Conservation (phyloP, 2,888 invertebrate species). For the Alloplasta piceator region DNA sequence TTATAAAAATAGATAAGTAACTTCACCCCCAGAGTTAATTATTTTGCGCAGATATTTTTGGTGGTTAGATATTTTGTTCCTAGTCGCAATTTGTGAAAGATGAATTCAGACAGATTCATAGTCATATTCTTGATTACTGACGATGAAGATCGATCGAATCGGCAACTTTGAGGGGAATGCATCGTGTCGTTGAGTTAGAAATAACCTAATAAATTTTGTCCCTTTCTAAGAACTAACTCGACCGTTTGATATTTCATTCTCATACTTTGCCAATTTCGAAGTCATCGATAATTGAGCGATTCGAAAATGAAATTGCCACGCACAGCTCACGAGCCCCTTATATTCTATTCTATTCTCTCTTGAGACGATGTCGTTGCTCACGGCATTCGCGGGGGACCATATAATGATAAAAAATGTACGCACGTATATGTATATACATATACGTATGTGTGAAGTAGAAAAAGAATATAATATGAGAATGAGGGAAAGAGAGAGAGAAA, state of each 20-base stretch:
- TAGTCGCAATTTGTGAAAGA: too few species aligned
- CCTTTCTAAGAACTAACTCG: conserved; percentile 60
- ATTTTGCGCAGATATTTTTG: too few species aligned
- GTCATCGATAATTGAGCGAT: not conserved
- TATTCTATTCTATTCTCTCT: too few species aligned
- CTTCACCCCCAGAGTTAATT: too few species aligned
- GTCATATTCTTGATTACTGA: too few species aligned
- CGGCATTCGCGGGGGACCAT: not conserved
- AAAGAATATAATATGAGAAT: conserved; percentile 6
- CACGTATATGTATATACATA: not conserved
- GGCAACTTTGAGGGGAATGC: too few species aligned
- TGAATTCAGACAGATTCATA: too few species aligned
- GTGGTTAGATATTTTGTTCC: too few species aligned
- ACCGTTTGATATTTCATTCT: not conserved
- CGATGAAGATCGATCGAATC: too few species aligned
- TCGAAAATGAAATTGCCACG: not conserved
- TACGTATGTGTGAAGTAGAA: not conserved
- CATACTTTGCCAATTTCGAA: not conserved
- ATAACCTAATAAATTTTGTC: too few species aligned
- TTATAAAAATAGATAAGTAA: too few species aligned
- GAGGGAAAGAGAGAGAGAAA: conserved; percentile 7
- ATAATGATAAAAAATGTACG: not conserved
- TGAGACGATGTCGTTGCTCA: not conserved
- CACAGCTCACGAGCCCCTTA: not conserved
- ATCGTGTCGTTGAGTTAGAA: conserved; percentile 26